Conservation (phyloP, 2,113 vertebrate species). For the Bothrops jararaca region DNA sequence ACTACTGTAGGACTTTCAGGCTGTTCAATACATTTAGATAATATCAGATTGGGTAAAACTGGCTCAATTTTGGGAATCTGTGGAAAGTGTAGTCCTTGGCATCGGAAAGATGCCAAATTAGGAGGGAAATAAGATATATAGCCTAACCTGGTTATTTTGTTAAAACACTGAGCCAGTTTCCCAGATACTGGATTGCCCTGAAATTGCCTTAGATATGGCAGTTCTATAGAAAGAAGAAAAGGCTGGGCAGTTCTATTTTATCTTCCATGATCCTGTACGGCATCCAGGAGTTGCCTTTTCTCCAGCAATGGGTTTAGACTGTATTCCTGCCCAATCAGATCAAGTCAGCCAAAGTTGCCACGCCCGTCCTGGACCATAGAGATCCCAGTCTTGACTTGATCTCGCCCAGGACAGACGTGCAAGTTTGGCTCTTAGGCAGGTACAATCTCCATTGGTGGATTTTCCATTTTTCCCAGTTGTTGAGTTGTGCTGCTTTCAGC, state of each 20-base stretch:
- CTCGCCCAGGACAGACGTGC: too few relatives aligned
- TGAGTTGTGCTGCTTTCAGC: too few relatives aligned
- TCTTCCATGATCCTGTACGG: background rate
- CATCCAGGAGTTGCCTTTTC: background rate
- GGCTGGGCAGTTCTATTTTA: background rate
- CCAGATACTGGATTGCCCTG: background rate
- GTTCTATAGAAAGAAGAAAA: too few relatives aligned
- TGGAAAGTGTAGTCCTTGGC: background rate
- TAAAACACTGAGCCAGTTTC: background rate
- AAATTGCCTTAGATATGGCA: background rate
- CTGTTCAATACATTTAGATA: background rate
- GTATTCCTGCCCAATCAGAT: too few relatives aligned
- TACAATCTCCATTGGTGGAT: too few relatives aligned
- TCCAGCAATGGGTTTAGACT: too few relatives aligned
- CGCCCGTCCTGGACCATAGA: too few relatives aligned
- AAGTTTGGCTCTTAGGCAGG: too few relatives aligned
- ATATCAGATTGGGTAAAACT: background rate
- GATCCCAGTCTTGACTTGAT: too few relatives aligned
- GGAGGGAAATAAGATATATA: background rate
- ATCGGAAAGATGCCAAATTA: background rate
- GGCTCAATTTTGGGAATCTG: background rate
- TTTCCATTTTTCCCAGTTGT: too few relatives aligned
- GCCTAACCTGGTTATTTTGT: background rate
- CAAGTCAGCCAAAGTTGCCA: too few relatives aligned
- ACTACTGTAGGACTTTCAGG: background rate